Percentiles rank a stretch among this genome's conserved stretches.
Evolutionary conservation across 1,140 invertebrate genomes (phyloP).

Genomic region (Catajapyx aquilonaris): DNA sequence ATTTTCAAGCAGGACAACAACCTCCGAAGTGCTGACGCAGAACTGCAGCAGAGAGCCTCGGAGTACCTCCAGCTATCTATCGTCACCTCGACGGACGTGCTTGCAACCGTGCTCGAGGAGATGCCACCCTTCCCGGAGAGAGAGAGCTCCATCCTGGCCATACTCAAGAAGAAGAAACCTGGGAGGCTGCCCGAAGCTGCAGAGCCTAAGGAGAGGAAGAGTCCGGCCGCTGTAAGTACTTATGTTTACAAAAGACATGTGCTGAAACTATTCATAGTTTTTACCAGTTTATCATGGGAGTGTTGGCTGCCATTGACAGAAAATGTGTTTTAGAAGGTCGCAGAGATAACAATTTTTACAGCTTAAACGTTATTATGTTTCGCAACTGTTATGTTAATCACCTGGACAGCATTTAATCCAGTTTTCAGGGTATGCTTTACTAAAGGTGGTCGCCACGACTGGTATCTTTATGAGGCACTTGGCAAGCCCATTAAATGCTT

Average conservation of each 20-base stretch:
- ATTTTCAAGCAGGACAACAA: conserved; percentile 93
- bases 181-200: conserved; percentile 60
- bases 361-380: no score
- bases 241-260: not conserved
- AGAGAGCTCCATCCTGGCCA: conserved; percentile 91
- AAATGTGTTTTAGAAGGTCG: no score
- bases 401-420: no score
- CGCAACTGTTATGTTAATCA: no score
- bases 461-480: no score
- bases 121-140: conserved; percentile 99
- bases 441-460: no score
- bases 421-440: no score
- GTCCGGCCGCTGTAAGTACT: conserved; percentile 41
- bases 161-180: conserved; percentile 96
- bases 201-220: conserved; percentile 56
- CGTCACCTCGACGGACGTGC: conserved; percentile 86
- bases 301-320: no score
- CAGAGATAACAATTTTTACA: no score
- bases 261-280: not conserved
- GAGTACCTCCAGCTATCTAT: conserved; percentile 95
- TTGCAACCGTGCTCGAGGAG: conserved; percentile 96
- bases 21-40: conserved; percentile 89
- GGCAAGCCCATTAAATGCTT: no score
- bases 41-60: conserved; percentile 92
- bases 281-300: no score